Evolutionary conservation across 2,113 vertebrate species (phyloP).

Genomic region (Suricata suricatta): DNA sequence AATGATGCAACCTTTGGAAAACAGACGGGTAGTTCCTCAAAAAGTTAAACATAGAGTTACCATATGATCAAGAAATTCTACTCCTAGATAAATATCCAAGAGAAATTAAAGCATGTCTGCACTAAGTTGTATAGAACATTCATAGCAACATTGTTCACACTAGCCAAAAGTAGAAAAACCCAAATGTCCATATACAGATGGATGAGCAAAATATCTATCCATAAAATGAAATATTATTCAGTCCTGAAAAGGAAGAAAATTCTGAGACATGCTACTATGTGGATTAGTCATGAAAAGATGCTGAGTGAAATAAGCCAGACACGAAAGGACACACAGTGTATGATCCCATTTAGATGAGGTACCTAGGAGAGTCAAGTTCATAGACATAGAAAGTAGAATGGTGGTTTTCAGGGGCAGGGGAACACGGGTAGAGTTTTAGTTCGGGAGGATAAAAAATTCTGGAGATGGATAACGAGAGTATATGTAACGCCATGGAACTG

Average conservation of each 20-base stretch:
- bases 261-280: neutral
- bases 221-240: neutral
- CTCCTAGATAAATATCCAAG: neutral
- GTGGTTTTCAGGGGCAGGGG: neutral
- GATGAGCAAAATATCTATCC: neutral
- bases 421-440: neutral
- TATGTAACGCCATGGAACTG: neutral
- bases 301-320: neutral
- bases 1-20: neutral
- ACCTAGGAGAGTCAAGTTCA: neutral
- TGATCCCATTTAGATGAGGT: neutral
- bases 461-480: neutral
- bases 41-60: neutral
- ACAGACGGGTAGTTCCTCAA: neutral
- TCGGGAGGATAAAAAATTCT: neutral
- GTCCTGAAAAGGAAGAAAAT: neutral
- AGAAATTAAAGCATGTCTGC: neutral
- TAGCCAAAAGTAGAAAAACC: neutral
- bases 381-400: neutral
- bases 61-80: neutral
- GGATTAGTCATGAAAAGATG: neutral
- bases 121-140: neutral
- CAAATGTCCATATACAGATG: neutral
- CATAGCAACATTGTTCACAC: neutral
- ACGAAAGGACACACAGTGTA: neutral